These are phyloP conservation scores for Chauna torquata DNA, from an alignment of 2,113 vertebrate species.

Conservation along the genomic window DNA sequence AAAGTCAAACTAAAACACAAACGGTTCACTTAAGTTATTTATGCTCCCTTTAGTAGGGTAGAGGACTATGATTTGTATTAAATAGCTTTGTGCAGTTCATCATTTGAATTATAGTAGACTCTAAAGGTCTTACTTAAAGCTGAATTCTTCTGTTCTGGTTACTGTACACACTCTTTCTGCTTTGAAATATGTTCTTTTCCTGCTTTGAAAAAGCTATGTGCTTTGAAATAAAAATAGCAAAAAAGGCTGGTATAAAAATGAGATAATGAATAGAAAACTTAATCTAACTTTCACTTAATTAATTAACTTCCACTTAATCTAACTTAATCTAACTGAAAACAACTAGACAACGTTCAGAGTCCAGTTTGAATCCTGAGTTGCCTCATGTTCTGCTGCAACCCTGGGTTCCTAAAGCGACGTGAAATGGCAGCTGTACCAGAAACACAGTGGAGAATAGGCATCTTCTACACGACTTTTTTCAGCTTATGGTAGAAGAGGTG, in stretches of 20 bases:
- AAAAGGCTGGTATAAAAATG: background rate
- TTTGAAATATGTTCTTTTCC: background rate
- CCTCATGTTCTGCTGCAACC: background rate
- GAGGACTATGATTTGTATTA: background rate
- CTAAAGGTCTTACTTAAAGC: background rate
- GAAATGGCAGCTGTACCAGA: background rate
- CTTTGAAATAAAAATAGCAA: background rate
- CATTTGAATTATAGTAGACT: background rate
- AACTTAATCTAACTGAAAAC: background rate
- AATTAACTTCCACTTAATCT: background rate
- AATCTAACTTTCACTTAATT: no score
- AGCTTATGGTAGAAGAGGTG: background rate
- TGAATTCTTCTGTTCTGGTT: background rate
- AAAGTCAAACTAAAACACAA: constrained; percentile 23
- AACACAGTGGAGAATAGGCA: background rate
- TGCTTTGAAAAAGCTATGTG: background rate
- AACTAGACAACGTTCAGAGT: background rate
- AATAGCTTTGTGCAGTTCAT: background rate
- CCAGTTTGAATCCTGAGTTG: background rate
- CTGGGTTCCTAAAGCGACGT: background rate
- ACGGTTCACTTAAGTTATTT: background rate
- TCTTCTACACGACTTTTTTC: background rate
- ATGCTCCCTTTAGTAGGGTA: background rate
- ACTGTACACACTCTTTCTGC: background rate
- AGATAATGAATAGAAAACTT: background rate